Base-by-base conservation (phyloP, 2,888 invertebrate species). In the Apamea monoglypha region DNA sequence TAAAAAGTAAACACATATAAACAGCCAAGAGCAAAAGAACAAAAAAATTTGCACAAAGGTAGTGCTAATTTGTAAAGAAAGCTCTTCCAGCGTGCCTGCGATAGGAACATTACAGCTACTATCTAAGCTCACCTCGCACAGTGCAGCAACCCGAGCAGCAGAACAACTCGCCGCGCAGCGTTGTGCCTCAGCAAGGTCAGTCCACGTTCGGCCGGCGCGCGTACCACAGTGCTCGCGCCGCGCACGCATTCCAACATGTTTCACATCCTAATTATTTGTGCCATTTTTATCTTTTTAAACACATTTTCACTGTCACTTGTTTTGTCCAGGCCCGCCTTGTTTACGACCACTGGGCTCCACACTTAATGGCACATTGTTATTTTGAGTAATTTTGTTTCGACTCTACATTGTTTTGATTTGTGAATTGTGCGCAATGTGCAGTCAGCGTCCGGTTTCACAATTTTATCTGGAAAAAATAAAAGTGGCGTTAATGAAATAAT, bases 191-290 rank as follows among this genome's bases (percentile, higher is more conserved):
- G 87, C 74, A 71, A 50, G 61, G 50, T 83, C 74, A 32, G 88
- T 69, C 84, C 77, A 53, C 63, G 81, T 32, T 73, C 86, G 83
- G 90, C 89, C 88, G 90, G 86, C 90, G 94, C 94, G 92, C 92
- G 93, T 89, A 90, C 89, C 91, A 89, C 91, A 84, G 91, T 89
- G 92, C 90, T 88, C 91, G 94, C 95, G 95, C 95, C 92, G 90
- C 93, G 95, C 93, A 92, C 94, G 91, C 96, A 96, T 96, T 87
- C 94, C 92, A 93, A 92, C 96, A 96, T 96, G 92, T 91, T 94
- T 96, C 94, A 96, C 96, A 96, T 96, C 96, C 93, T 95, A 92
- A 89, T 92, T 90, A 87, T 75, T 80, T 78, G 64, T 72, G 80
- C 78, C 74, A 90, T 87, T 75, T 82, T 90, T 92, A 93, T 92